Percentiles rank a stretch among this genome's conserved stretches.
These are phyloP conservation scores for Octodonta nipae DNA, from an alignment of 2,888 invertebrate species.

Conservation along the genomic window DNA sequence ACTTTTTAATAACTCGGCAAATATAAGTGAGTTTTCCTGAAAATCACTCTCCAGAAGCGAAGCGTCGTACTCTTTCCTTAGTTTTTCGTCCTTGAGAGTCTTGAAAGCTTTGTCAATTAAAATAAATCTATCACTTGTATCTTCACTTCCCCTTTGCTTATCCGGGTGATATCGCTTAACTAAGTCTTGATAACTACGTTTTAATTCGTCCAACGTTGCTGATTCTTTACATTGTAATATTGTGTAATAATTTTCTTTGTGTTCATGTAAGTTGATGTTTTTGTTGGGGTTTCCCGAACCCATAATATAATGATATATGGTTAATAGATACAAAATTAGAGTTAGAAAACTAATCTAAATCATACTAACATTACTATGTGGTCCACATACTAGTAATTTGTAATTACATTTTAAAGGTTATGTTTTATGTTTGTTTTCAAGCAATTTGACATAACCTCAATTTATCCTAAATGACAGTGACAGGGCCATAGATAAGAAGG, in stretches of 20 bases:
- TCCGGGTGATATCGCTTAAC: conserved; percentile 49
- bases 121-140: conserved; percentile 33
- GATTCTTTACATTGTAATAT: conserved; percentile 42
- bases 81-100: conserved; percentile 45
- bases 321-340: no score
- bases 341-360: no score
- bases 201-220: conserved; percentile 45
- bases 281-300: no score
- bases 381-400: no score
- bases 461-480: no score
- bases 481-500: no score
- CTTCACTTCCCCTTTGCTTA: conserved; percentile 23
- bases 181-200: conserved; percentile 47
- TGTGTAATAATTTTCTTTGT: conserved; percentile 38
- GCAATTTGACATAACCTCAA: no score
- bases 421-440: no score
- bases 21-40: conserved; percentile 44
- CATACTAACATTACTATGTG: no score
- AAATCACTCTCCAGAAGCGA: conserved; percentile 44
- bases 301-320: no score
- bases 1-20: conserved; percentile 40
- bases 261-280: no score
- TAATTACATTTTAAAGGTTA: no score
- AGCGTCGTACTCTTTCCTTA: conserved; percentile 53
- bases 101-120: conserved; percentile 60